Evolutionary conservation across 2,113 vertebrate species (phyloP).

Genomic region (Kryptolebias marmoratus): DNA sequence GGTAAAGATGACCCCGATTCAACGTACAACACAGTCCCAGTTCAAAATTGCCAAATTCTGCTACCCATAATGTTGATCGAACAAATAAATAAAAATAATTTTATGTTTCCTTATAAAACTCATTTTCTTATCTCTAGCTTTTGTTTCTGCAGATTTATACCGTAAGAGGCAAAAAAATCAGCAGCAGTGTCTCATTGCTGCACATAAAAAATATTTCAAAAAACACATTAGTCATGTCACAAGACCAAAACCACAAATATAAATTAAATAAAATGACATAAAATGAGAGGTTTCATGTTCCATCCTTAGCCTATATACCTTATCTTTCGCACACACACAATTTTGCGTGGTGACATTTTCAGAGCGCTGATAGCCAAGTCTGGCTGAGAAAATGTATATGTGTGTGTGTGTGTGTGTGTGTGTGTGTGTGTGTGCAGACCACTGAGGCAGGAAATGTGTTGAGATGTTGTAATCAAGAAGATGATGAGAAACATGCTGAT

Average conservation of each 20-base stretch:
- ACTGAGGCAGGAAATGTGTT: conserved; percentile 56
- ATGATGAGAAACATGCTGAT: conserved; percentile 72
- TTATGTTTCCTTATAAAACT: background rate
- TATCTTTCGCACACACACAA: conserved; percentile 21
- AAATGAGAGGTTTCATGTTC: background rate
- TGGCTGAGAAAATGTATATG: conserved; percentile 14
- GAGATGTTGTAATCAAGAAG: conserved; percentile 68
- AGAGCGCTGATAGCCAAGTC: conserved; percentile 29
- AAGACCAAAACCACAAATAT: no score
- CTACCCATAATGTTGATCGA: no score
- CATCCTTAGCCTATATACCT: conserved; percentile 17
- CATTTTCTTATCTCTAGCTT: background rate
- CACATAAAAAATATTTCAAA: no score
- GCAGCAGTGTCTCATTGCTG: no score
- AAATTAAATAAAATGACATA: conserved; percentile 2
- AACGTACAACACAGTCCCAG: no score
- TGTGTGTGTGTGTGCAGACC: conserved; percentile 20
- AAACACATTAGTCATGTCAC: no score
- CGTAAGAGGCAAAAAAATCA: background rate
- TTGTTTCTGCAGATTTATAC: background rate
- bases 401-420: conserved; percentile 16
- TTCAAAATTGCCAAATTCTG: no score
- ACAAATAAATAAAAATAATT: conserved; percentile 9
- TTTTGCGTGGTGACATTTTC: conserved; percentile 29
- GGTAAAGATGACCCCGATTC: no score